Percentiles rank a stretch among this genome's conserved stretches.
Evolutionary conservation across 2,113 vertebrate species (phyloP).

Genomic region (Circaetus cinerascens): DNA sequence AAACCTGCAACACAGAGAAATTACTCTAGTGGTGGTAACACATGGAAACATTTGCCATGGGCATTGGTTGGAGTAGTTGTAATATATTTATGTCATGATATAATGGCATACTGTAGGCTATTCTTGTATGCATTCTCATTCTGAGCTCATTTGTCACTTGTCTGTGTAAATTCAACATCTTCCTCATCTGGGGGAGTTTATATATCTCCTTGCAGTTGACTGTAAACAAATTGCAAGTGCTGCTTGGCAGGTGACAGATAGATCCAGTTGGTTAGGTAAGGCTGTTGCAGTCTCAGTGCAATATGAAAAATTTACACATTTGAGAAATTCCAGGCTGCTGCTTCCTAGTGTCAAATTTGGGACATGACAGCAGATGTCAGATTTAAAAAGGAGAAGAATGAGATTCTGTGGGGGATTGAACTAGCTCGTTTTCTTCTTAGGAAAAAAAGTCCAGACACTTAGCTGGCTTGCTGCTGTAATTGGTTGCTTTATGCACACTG

Average conservation of each 20-base stretch:
- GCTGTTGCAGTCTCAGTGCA: not conserved
- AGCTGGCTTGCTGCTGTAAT: not conserved
- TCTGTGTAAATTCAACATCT: constrained; percentile 73
- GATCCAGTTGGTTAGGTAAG: constrained; percentile 48
- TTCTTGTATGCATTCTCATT: constrained; percentile 67
- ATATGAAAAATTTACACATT: constrained; percentile 10
- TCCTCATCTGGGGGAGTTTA: constrained; percentile 70
- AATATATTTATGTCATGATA: constrained; percentile 78
- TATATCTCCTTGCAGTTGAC: constrained; percentile 70
- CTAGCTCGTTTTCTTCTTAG: not conserved
- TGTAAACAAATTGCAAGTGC: constrained; percentile 75
- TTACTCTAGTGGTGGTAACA: constrained; percentile 46
- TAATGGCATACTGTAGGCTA: constrained; percentile 76
- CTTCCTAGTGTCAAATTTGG: not conserved
- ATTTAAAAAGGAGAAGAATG: not conserved
- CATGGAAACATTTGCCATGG: constrained; percentile 65
- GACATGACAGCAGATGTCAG: constrained; percentile 3
- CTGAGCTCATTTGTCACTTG: constrained; percentile 74
- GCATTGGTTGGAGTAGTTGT: constrained; percentile 68
- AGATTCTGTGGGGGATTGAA: not conserved
- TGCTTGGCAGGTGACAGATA: constrained; percentile 63
- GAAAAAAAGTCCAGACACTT: not conserved
- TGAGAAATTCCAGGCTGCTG: constrained; percentile 5
- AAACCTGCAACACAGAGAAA: constrained; percentile 42
- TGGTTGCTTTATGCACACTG: not conserved